These are phyloP conservation scores for Drosophila sucinea DNA, from an alignment of 1,140 invertebrate genomes.

Conservation along the genomic window DNA sequence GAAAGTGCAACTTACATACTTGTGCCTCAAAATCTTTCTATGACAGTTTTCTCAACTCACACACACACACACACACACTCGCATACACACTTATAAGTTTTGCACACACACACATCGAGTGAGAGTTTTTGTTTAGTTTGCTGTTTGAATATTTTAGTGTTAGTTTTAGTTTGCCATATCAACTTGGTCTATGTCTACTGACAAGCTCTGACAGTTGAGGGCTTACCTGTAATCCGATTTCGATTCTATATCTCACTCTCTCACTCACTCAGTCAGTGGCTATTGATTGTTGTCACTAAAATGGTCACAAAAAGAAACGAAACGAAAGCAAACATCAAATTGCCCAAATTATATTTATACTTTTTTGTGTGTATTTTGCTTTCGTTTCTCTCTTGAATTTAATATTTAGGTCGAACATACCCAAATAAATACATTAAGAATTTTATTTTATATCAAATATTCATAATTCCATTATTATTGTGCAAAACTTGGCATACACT, in stretches of 20 bases:
- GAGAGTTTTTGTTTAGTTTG: conserved; percentile 72
- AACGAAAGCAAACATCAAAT: neutral
- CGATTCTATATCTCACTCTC: conserved; percentile 15
- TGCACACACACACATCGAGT: neutral
- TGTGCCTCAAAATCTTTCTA: conserved; percentile 72
- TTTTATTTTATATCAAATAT: conserved; percentile 62
- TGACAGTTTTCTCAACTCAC: conserved; percentile 64
- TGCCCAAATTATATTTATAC: conserved; percentile 28
- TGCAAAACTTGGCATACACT: conserved; percentile 22
- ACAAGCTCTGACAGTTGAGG: conserved; percentile 55
- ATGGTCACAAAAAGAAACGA: conserved; percentile 9
- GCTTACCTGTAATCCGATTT: conserved; percentile 50
- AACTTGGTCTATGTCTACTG: conserved; percentile 47
- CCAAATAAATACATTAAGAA: conserved; percentile 16
- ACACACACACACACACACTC: conserved; percentile 17
- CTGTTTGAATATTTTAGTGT: conserved; percentile 73
- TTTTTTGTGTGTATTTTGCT: conserved; percentile 44
- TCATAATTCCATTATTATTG: conserved; percentile 77
- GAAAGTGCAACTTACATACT: conserved; percentile 68
- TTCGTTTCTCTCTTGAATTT: conserved; percentile 14
- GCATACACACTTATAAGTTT: conserved; percentile 2
- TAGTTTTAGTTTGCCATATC: conserved; percentile 58
- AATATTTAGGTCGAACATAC: conserved; percentile 29
- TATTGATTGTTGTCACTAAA: conserved; percentile 11
- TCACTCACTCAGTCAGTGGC: conserved; percentile 1